A percentile compares a stretch with the other conserved stretches of the same genome.
phyloP scores from a whole-genome alignment of 2,888 invertebrate species.

The Uloborus plumipes region DNA sequence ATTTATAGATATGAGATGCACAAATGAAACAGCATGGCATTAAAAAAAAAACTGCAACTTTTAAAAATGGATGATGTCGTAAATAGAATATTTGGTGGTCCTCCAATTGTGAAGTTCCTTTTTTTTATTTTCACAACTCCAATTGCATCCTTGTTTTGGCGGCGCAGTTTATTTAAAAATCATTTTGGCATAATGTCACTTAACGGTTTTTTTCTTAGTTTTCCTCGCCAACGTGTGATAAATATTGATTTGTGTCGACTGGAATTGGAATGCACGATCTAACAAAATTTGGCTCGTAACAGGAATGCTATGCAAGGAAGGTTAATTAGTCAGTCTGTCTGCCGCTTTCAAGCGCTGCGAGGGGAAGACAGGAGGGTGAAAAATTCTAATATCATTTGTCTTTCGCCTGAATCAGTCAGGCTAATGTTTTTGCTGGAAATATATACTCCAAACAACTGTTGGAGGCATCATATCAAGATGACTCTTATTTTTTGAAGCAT shows the following conservation, averaged over 20 bases:
- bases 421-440: too few relatives aligned
- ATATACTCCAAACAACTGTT: too few relatives aligned
- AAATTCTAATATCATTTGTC: too few relatives aligned
- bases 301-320: too few relatives aligned
- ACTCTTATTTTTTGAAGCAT: too few relatives aligned
- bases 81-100: slow-evolving; percentile 62
- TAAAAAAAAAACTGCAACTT: slow-evolving; percentile 31
- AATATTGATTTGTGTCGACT: slow-evolving; percentile 5
- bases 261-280: too few relatives aligned
- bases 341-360: too few relatives aligned
- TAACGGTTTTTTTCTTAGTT: not conserved
- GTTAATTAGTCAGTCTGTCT: too few relatives aligned
- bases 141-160: slow-evolving; percentile 42
- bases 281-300: too few relatives aligned
- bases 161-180: slow-evolving; percentile 52
- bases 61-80: slow-evolving; percentile 58
- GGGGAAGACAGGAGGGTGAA: too few relatives aligned
- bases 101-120: slow-evolving; percentile 55
- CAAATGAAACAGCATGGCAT: slow-evolving; percentile 46
- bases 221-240: not conserved
- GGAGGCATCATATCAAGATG: too few relatives aligned
- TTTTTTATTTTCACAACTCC: slow-evolving; percentile 10
- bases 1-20: slow-evolving; percentile 62
- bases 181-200: slow-evolving; percentile 39
- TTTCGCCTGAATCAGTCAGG: too few relatives aligned